Base-by-base conservation (phyloP, 2,888 invertebrate genomes). In the Eristalis intricaria region DNA sequence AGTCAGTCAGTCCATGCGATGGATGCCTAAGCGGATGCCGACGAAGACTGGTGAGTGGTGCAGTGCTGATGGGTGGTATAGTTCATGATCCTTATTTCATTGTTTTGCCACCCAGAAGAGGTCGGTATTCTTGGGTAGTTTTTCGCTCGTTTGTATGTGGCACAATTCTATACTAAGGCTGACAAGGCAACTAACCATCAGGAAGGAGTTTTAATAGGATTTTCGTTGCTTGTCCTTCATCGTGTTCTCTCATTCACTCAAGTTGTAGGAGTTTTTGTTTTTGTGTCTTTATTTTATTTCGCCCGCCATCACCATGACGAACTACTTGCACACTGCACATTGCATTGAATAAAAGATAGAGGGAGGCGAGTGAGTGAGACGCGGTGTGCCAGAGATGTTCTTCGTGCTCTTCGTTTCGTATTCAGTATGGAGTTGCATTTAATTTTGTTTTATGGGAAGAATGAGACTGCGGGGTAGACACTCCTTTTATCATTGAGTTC, bases 191-290 rank as follows among this genome's bases (percentile, higher is more conserved):
- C 65, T 43, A 58, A 64, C 65, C 66, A 58, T 29, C 68, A 77
- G 77, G 69, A 68, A 63, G 50, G 69, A 77, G 77, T 69, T 63
- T 77, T 63, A 69, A 56, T 77, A 35, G 43, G 60, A 60, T 63
- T 61, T 40, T 40, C 40, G 29, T 8, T 40, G 38, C 66, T 58
- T 40, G 15, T 35, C 23, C 60, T 58, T 69, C 23, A 22, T 26
- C n/a, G 15, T 63, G 66, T 40, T 40, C 61, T 61, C 13, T 26
- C 26, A 40, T n/a, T n/a, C 66, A 29, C 40, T 26, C 58, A 26
- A 11, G 4, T 64, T 23, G 5, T 15, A 40, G 38, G 11, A 3
- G 13, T 76, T 13, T 4, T 19, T 68, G 43, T 60, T 29, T 56
- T 60, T 66, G 40, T 76, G 50, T 60, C 50, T 68, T 50, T 50